Conservation (phyloP, 2,797 vertebrate species). For the Nasua narica region DNA sequence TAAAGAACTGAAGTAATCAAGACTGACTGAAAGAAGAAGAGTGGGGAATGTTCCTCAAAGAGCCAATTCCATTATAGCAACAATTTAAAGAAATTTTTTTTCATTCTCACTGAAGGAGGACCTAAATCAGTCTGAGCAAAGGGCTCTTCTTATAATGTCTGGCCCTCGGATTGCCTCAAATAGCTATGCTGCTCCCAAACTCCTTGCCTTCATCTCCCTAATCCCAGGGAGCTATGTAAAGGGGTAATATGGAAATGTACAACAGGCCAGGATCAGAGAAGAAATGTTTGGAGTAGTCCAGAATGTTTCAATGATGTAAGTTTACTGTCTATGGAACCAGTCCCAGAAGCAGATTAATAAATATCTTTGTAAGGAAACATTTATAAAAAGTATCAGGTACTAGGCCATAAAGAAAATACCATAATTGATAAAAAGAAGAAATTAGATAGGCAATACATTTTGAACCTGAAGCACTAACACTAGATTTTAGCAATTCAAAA, state of each 20-base stretch:
- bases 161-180: background rate
- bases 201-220: background rate
- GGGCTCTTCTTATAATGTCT: background rate
- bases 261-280: background rate
- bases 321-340: background rate
- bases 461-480: background rate
- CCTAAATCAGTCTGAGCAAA: background rate
- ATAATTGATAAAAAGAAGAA: slow-evolving; percentile 39
- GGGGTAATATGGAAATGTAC: background rate
- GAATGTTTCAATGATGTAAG: background rate
- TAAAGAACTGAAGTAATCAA: background rate
- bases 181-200: background rate
- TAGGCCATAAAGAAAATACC: background rate
- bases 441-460: background rate
- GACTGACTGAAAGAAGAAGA: background rate
- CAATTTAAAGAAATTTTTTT: background rate
- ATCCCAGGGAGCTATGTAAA: background rate
- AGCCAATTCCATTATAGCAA: background rate
- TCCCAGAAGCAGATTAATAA: background rate
- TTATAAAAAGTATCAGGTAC: background rate
- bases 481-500: background rate
- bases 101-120: background rate
- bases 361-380: slow-evolving; percentile 26
- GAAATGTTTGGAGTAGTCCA: background rate
- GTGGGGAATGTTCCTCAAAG: background rate